Evolutionary conservation across 2,888 invertebrate genomes (phyloP), one percentile per base, ranked within the genome.

Genomic region (Osmoderma eremita): DNA sequence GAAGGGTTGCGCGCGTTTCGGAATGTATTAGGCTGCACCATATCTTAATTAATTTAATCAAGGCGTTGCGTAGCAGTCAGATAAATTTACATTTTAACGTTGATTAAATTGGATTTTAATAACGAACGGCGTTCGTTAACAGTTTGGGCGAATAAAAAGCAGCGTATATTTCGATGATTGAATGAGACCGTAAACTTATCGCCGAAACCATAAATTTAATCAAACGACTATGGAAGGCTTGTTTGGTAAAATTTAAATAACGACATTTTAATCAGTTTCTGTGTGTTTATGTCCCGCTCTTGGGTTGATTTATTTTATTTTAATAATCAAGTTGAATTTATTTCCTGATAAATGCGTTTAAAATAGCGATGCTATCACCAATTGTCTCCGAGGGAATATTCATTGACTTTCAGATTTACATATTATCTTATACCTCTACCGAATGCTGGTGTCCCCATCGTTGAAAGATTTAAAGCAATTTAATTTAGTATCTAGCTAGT

Each of bases 31-130:
- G 41, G 38, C 24, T 66, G 58, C 65, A 61, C 51, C 65, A 61
- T 66, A 67, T 63, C 63, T 68, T 65, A 63, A 68, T 68, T 68
- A 68, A 68, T 68, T 68, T 63, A 68, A 68, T 68, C 68, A 62
- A 53, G 51, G 36, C 50, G 24, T 65, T 62, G 54, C 51, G 54
- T 53, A 45, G 51, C 63, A 41, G 36, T 48, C 17, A 67, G 62
- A 67, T 67, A 67, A 63, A 65, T 65, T 65, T 45, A 41, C 48
- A 20, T 56, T 65, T 65, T 58, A 65, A 56, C 45, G 58, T 58
- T 65, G 49, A 65, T 65, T 65, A 56, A 65, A 65, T 56, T 56
- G 56, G 20, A 56, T 49, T 65, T 65, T 65, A 65, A 48, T 56
- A 65, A 65, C 56, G 56, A 50, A 48, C 39, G 13, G 38, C 38